These are phyloP conservation scores for Diaperis boleti DNA, from an alignment of 2,888 invertebrate genomes.

Conservation along the genomic window DNA sequence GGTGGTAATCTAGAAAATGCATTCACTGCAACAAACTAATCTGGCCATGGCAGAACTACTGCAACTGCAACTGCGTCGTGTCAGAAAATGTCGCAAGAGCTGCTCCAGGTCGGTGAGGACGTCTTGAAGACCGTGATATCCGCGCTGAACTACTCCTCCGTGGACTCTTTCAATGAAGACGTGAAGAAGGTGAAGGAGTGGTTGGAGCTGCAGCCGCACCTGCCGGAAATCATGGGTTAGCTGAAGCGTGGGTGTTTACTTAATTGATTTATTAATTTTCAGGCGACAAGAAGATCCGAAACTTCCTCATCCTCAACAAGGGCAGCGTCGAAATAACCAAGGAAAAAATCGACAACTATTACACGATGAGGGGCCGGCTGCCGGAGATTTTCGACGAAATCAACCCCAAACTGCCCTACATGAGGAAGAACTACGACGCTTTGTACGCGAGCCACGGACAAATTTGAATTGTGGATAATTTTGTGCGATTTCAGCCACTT, in stretches of 20 bases:
- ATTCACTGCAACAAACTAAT: too few relatives aligned
- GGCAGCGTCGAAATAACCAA: slow-evolving; percentile 5
- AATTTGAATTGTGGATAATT: neutral
- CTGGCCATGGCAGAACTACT: too few relatives aligned
- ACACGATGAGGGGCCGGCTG: neutral
- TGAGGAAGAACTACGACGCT: neutral
- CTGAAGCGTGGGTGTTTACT: neutral
- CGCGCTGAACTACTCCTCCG: neutral
- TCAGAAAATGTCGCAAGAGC: too few relatives aligned
- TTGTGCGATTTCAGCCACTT: slow-evolving; percentile 2
- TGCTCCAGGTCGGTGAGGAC: too few relatives aligned
- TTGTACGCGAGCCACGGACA: too few relatives aligned
- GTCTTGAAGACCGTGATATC: too few relatives aligned
- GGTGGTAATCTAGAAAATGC: too few relatives aligned
- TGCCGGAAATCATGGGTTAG: neutral
- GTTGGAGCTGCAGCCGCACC: neutral
- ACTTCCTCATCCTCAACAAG: slow-evolving; percentile 10
- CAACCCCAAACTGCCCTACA: slow-evolving; percentile 3
- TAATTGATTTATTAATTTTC: neutral
- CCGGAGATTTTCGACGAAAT: slow-evolving; percentile 1
- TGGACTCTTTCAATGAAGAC: neutral
- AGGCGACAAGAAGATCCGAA: slow-evolving; percentile 3
- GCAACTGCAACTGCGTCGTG: too few relatives aligned
- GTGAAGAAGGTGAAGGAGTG: neutral
- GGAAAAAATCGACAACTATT: slow-evolving; percentile 22